These are phyloP conservation scores for Pseudomyrmex cubaensis DNA, from an alignment of 1,140 invertebrate genomes.

Conservation along the genomic window DNA sequence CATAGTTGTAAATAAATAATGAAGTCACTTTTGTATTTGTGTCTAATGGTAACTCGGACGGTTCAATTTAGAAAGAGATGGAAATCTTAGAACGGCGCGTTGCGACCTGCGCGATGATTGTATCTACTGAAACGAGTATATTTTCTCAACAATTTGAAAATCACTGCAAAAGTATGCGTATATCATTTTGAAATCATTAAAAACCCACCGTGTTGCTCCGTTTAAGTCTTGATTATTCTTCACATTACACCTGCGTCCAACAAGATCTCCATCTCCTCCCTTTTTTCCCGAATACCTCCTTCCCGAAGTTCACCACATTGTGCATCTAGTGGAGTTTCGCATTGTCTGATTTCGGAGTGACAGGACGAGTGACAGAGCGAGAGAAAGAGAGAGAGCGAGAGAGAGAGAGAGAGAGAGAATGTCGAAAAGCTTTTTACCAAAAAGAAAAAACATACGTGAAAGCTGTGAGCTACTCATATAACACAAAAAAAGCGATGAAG, in stretches of 20 bases:
- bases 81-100: slow-evolving; percentile 1
- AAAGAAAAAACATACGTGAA: slow-evolving; percentile 75
- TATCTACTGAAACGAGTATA: slow-evolving; percentile 41
- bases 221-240: slow-evolving; percentile 49
- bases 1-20: slow-evolving; percentile 48
- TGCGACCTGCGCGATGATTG: slow-evolving; percentile 24
- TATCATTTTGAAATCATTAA: slow-evolving; percentile 29
- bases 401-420: slow-evolving; percentile 57
- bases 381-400: slow-evolving; percentile 36
- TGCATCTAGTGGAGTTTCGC: slow-evolving; percentile 65
- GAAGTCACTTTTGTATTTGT: slow-evolving; percentile 32
- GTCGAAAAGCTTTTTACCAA: slow-evolving; percentile 82
- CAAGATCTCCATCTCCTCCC: slow-evolving; percentile 33
- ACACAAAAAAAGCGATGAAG: slow-evolving; percentile 26
- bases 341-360: slow-evolving; percentile 66
- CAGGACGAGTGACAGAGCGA: slow-evolving; percentile 22
- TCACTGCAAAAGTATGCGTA: slow-evolving; percentile 22
- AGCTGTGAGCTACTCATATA: slow-evolving; percentile 67
- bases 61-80: slow-evolving; percentile 13
- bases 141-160: slow-evolving; percentile 39
- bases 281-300: slow-evolving; percentile 54
- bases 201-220: slow-evolving; percentile 21
- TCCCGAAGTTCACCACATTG: slow-evolving; percentile 62
- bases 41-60: slow-evolving; percentile 20
- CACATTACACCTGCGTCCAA: slow-evolving; percentile 38